phyloP scores from a whole-genome alignment of 1,140 invertebrate species.

The Lepidurus packardi region DNA sequence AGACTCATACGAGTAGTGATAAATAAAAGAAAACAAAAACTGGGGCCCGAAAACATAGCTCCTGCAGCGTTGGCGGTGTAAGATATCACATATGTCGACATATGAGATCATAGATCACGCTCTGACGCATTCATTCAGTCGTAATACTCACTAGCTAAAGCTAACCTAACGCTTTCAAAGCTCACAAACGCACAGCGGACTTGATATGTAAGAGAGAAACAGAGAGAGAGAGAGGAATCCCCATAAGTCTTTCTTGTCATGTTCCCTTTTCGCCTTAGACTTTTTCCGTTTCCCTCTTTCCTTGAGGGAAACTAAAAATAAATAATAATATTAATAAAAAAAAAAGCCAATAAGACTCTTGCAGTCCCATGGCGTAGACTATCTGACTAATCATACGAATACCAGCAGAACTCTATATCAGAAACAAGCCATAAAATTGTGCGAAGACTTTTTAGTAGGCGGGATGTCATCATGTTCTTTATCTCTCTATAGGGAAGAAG shows the following conservation, averaged over 20 bases:
- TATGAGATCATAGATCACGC: conserved; percentile 21
- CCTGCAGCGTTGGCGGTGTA: conserved; percentile 13
- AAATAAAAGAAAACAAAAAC: not conserved
- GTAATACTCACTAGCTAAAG: not conserved
- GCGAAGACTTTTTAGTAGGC: not conserved
- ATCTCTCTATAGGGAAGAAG: not conserved
- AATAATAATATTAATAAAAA: not conserved
- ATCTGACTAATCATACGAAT: not conserved
- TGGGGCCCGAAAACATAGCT: not conserved
- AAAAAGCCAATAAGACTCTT: not conserved
- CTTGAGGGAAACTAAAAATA: not conserved
- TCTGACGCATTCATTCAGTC: conserved; percentile 9
- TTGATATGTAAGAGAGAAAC: not conserved
- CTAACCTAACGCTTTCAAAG: not conserved
- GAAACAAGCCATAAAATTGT: not conserved
- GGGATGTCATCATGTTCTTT: not conserved
- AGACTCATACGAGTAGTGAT: not conserved
- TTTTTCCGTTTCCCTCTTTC: not conserved
- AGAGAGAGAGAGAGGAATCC: not conserved
- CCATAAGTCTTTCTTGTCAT: not conserved
- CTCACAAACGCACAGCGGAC: not conserved
- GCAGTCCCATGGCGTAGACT: not conserved
- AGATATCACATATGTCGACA: conserved; percentile 19
- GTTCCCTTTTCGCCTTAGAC: not conserved
- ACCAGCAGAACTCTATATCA: not conserved